Evolutionary conservation across 2,888 invertebrate species (phyloP), one percentile per base, ranked within the genome.

Genomic region (Drepana falcataria): DNA sequence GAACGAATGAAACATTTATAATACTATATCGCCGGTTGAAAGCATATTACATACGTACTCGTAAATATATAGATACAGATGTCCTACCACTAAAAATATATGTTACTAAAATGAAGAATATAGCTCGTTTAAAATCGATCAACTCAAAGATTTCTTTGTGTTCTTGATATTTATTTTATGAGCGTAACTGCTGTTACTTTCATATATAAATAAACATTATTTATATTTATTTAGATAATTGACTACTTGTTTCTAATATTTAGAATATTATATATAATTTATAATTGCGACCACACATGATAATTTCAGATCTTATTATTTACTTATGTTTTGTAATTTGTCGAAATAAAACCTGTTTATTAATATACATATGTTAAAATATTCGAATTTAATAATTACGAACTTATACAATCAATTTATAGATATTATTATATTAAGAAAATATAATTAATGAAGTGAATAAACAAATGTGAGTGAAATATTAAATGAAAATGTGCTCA

Each of bases 291-390:
- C 74, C 76, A 82, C 79, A 81, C 82, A 81, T 83, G 79, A 44
- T 44, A 4, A 44, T 72, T 84, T 83, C 80, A 63, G 79, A 79
- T 69, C 78, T 79, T 78, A 80, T 84, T 83, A 64, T 74, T 6
- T 37, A 73, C 75, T 67, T 83, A 85, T 77, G 71, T 82, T 87
- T 85, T 79, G 80, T 86, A 79, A 84, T 86, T 88, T 83, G 84
- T 84, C 76, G 80, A 87, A 87, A 89, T 90, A 90, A 89, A 89
- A 88, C 88, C 80, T 85, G 89, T 91, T 90, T 91, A 91, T 91
- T 91, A 91, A 91, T 90, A 91, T 91, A 91, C 89, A 91, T 91
- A 90, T 91, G 91, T 91, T 91, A 91, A 91, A 91, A 91, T 91
- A 91, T 91, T 91, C 91, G 91, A 91, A 91, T 91, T 91, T 91